phyloP scores from a whole-genome alignment of 2,888 invertebrate genomes.

The Rhabditophanes sp. region DNA sequence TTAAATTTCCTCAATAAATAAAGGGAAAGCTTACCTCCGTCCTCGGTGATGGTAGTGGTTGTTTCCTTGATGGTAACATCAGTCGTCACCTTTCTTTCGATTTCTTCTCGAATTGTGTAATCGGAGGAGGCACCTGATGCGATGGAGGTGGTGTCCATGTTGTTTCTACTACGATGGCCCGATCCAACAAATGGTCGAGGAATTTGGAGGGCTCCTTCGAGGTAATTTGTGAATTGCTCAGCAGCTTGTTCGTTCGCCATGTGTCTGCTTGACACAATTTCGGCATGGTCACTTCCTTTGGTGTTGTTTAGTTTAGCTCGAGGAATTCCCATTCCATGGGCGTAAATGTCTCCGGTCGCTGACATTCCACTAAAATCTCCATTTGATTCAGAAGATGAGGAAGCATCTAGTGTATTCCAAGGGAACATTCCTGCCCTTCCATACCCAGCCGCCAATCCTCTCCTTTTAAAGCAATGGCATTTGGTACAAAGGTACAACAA shows the following conservation, averaged over 20 bases:
- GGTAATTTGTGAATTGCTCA: conserved; percentile 27
- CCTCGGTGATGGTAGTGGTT: conserved; percentile 30
- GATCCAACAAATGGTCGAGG: conserved; percentile 37
- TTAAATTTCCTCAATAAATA: no score
- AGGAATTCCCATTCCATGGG: conserved; percentile 41
- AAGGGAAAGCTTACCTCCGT: no score
- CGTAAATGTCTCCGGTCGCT: conserved; percentile 33
- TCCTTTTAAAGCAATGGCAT: conserved; percentile 35
- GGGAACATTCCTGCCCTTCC: conserved; percentile 28
- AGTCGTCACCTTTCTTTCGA: conserved; percentile 38
- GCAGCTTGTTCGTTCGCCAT: conserved; percentile 14
- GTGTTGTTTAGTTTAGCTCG: conserved; percentile 37
- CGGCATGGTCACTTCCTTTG: no score
- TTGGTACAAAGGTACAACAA: conserved; percentile 40
- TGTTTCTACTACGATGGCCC: conserved; percentile 9
- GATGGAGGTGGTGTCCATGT: conserved; percentile 19
- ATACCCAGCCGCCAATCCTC: conserved; percentile 9
- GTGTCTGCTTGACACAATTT: neutral
- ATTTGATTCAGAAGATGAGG: conserved; percentile 32
- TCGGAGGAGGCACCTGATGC: conserved; percentile 32
- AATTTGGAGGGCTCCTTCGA: conserved; percentile 32
- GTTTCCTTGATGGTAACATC: conserved; percentile 40
- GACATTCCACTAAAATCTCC: conserved; percentile 26
- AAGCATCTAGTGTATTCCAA: conserved; percentile 40
- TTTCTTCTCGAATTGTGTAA: conserved; percentile 41